Conservation (phyloP, 2,113 vertebrate genomes). For the Peucedramus taeniatus region DNA sequence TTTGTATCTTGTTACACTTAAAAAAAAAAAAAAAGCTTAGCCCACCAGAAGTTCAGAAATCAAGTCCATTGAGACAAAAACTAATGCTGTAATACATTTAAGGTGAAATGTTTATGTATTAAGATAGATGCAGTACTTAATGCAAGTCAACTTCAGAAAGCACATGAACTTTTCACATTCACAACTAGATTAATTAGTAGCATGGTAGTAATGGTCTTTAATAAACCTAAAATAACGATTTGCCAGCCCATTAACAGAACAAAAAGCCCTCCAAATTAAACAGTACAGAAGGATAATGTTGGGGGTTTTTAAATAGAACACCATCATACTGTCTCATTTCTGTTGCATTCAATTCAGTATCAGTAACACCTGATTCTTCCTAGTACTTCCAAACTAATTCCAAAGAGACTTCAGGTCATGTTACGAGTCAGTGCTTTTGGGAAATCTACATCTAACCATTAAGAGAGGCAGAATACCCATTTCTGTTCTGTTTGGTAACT, state of each 20-base stretch:
- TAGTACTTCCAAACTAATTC: neutral
- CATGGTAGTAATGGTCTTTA: neutral
- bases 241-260: neutral
- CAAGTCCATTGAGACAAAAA: neutral
- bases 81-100: neutral
- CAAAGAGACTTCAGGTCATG: neutral
- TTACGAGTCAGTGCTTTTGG: neutral
- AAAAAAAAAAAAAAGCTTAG: neutral
- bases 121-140: neutral
- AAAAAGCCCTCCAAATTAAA: neutral
- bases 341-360: neutral
- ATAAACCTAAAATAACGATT: neutral
- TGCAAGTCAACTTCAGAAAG: neutral
- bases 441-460: neutral
- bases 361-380: neutral
- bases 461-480: neutral
- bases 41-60: slow-evolving; percentile 15
- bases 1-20: neutral
- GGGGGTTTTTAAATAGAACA: neutral
- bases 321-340: neutral
- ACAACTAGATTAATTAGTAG: neutral
- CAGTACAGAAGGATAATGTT: neutral
- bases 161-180: neutral
- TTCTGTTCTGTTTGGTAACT: neutral
- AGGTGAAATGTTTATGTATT: neutral